Evolutionary conservation across 2,113 vertebrate genomes (phyloP).

Genomic region (Beaufortia kweichowensis): DNA sequence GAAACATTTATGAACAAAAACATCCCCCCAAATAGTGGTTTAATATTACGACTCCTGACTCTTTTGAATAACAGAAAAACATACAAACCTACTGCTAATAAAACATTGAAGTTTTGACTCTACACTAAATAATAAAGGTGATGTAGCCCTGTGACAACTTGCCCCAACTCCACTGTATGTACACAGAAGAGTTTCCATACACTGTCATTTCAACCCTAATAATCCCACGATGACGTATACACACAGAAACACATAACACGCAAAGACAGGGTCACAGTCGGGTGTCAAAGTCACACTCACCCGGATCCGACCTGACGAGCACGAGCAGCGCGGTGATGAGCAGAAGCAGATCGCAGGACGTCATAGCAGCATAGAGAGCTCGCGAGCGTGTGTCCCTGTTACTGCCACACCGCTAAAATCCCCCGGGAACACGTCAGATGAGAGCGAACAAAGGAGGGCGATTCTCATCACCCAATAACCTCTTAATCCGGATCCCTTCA

Average conservation of each 20-base stretch:
- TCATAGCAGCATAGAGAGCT: conserved; percentile 69
- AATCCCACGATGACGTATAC: neutral
- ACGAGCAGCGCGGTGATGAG: conserved; percentile 49
- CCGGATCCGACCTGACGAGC: conserved; percentile 55
- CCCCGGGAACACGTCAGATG: conserved; percentile 52
- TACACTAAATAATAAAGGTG: neutral
- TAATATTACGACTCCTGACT: too few relatives aligned
- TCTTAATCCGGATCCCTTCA: conserved; percentile 67
- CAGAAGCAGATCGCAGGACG: conserved; percentile 63
- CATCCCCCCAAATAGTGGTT: too few relatives aligned
- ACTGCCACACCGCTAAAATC: conserved; percentile 43
- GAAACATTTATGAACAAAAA: too few relatives aligned
- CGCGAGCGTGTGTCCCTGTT: conserved; percentile 2
- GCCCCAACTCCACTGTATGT: neutral
- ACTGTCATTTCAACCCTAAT: neutral
- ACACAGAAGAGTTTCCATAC: neutral
- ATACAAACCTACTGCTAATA: neutral
- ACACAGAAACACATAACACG: neutral
- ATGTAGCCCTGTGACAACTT: neutral
- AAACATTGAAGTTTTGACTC: neutral
- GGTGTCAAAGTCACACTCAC: conserved; percentile 63
- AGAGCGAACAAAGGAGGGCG: conserved; percentile 63
- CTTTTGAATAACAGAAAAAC: neutral
- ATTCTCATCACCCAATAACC: conserved; percentile 49
- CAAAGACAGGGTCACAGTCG: neutral